Percentiles rank a stretch among this genome's conserved stretches.
Conservation (phyloP, 2,888 invertebrate genomes). For the Ormia ochracea region DNA sequence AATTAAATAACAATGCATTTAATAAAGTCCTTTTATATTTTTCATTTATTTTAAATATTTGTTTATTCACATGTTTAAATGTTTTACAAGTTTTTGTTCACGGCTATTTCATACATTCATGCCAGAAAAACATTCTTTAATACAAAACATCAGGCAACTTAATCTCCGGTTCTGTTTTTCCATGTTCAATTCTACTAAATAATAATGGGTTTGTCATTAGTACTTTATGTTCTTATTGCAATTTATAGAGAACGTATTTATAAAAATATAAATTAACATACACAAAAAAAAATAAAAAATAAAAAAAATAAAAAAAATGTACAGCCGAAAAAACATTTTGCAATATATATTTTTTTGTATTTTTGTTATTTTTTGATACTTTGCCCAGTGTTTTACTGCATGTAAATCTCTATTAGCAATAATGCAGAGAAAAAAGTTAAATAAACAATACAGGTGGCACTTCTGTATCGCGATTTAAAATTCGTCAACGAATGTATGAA, state of each 20-base stretch:
- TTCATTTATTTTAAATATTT: neutral
- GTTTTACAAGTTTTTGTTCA: neutral
- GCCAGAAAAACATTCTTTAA: neutral
- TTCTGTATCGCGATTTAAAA: too few species aligned
- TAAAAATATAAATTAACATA: neutral
- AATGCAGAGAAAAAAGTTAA: neutral
- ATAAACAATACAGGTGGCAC: conserved; percentile 1
- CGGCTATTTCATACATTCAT: neutral
- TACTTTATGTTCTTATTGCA: conserved; percentile 49
- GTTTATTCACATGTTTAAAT: neutral
- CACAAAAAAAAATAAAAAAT: too few species aligned
- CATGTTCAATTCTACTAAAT: conserved; percentile 36
- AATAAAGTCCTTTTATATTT: neutral
- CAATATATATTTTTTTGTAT: neutral
- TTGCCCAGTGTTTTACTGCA: conserved; percentile 25
- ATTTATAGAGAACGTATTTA: conserved; percentile 1
- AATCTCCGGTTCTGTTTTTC: conserved; percentile 64
- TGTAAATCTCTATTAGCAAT: conserved; percentile 25
- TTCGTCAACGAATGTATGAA: too few species aligned
- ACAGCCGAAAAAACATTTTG: neutral
- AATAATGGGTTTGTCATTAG: conserved; percentile 62
- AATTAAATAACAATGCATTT: neutral
- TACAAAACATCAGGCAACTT: conserved; percentile 58
- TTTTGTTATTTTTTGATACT: conserved; percentile 24
- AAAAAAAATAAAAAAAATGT: too few species aligned